phyloP scores from a whole-genome alignment of 1,140 invertebrate species.

The Amyelois transitella region DNA sequence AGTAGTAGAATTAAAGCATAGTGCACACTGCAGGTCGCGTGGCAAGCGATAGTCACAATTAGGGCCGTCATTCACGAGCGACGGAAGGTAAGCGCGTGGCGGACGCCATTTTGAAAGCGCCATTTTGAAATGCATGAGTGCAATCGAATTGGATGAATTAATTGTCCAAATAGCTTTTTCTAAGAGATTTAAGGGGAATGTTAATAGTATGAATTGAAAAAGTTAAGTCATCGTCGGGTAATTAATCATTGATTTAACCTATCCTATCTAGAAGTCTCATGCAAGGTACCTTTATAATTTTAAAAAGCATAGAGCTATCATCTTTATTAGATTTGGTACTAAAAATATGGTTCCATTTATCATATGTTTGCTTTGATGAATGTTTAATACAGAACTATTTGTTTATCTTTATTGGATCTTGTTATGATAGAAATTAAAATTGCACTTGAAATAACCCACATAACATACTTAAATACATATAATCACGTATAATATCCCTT shows the following conservation, averaged over 20 bases:
- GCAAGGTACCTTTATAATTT: too few relatives aligned
- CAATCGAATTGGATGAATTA: conserved; percentile 51
- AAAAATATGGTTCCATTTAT: too few relatives aligned
- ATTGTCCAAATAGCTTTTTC: conserved; percentile 34
- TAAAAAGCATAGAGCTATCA: too few relatives aligned
- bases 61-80: conserved; percentile 47
- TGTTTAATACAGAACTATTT: too few relatives aligned
- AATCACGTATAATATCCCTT: too few relatives aligned
- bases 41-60: conserved; percentile 48
- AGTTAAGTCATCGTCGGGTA: not conserved
- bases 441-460: too few relatives aligned
- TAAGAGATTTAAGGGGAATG: conserved; percentile 30
- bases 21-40: conserved; percentile 47
- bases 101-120: conserved; percentile 18
- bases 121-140: conserved; percentile 30
- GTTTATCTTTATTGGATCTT: too few relatives aligned
- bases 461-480: too few relatives aligned
- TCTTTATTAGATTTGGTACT: too few relatives aligned
- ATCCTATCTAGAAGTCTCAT: too few relatives aligned
- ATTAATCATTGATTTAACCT: not conserved
- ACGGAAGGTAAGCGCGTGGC: conserved; percentile 44
- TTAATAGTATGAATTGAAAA: conserved; percentile 2
- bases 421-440: too few relatives aligned
- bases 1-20: conserved; percentile 19
- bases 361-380: too few relatives aligned